phyloP scores from a whole-genome alignment of 2,888 invertebrate species.

The Hecatera dysodea region DNA sequence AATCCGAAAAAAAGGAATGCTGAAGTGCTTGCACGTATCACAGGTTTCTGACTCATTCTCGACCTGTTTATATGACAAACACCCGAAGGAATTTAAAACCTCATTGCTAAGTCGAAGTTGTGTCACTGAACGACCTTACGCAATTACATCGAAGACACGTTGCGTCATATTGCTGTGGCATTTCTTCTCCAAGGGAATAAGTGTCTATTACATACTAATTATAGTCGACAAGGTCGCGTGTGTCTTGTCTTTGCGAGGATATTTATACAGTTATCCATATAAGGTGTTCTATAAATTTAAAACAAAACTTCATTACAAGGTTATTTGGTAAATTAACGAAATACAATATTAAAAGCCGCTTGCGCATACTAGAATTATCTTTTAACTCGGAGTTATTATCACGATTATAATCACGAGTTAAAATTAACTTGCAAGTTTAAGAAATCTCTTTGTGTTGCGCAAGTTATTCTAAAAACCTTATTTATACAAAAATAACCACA shows the following conservation, averaged over 20 bases:
- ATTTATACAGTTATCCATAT: slow-evolving; percentile 24
- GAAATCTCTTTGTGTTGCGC: too few relatives aligned
- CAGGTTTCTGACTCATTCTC: slow-evolving; percentile 41
- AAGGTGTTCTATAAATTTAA: slow-evolving; percentile 3
- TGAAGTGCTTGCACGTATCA: neutral
- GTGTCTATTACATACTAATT: slow-evolving; percentile 67
- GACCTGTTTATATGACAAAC: slow-evolving; percentile 54
- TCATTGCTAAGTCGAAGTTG: slow-evolving; percentile 41
- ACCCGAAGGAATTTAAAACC: slow-evolving; percentile 54
- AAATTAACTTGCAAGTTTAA: too few relatives aligned
- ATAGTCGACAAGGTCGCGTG: slow-evolving; percentile 49
- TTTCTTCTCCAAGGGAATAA: slow-evolving; percentile 62
- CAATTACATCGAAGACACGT: slow-evolving; percentile 46
- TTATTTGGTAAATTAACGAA: slow-evolving; percentile 2
- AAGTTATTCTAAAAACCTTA: too few relatives aligned
- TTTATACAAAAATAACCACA: too few relatives aligned
- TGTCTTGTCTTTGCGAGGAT: slow-evolving; percentile 35
- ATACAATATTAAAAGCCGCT: too few relatives aligned
- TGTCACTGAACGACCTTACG: slow-evolving; percentile 58
- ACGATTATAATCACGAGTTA: too few relatives aligned
- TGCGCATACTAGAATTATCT: too few relatives aligned
- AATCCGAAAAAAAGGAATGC: neutral
- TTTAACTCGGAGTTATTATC: too few relatives aligned
- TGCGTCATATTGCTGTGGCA: slow-evolving; percentile 58
- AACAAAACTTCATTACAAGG: neutral